Percentiles rank a stretch among this genome's conserved stretches.
Conservation (phyloP, 2,113 vertebrate species). For the Numenius arquata region DNA sequence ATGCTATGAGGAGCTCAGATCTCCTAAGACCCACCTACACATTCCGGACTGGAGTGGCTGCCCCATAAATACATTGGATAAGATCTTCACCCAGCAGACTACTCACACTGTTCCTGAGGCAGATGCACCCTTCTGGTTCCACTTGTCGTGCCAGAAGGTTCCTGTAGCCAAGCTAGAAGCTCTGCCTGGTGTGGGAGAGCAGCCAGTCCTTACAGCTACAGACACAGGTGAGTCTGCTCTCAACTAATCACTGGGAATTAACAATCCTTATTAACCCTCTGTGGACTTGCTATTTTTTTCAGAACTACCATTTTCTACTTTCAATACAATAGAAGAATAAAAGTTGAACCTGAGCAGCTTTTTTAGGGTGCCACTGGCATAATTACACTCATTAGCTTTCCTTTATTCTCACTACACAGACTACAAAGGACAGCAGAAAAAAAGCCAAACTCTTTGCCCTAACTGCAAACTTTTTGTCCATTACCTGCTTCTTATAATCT, state of each 20-base stretch:
- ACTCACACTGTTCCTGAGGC: fast-evolving
- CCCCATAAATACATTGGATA: fast-evolving
- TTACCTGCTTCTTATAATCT: not conserved
- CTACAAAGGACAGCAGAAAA: not conserved
- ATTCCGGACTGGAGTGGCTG: fast-evolving
- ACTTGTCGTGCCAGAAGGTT: fast-evolving
- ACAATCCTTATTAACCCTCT: not conserved
- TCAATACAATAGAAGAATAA: not conserved
- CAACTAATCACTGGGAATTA: not conserved
- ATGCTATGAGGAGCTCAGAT: fast-evolving
- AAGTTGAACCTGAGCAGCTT: not conserved
- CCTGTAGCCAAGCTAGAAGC: fast-evolving
- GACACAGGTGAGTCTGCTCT: not conserved
- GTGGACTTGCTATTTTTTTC: not conserved
- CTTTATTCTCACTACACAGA: not conserved
- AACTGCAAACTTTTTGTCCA: not conserved
- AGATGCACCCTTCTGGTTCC: fast-evolving
- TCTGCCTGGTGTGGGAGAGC: not conserved
- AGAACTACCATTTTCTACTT: not conserved
- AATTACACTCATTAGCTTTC: not conserved
- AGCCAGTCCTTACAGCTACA: not conserved
- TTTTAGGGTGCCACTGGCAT: not conserved
- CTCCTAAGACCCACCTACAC: fast-evolving
- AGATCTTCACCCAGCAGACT: fast-evolving
- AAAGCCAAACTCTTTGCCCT: not conserved